Evolutionary conservation across 1,140 invertebrate species (phyloP), one percentile per base, ranked within the genome.

Genomic region (Ips typographus): DNA sequence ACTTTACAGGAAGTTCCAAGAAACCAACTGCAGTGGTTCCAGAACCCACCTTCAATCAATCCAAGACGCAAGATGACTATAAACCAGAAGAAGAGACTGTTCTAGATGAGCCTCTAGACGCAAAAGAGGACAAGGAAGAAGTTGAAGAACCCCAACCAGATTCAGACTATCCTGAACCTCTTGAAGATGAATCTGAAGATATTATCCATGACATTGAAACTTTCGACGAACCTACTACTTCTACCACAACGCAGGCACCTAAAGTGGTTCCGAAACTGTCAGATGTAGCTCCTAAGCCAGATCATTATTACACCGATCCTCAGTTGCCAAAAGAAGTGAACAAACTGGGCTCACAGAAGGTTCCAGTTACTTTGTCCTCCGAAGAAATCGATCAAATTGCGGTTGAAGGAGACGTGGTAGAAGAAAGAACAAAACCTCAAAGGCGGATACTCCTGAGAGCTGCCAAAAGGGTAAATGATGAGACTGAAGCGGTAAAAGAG

Each of bases 241-340:
- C 7, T 8, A 49, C 6, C 22, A 49, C 44, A 49, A 2, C 44
- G 3, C 7, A 49, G 3, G 22, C 7, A 49, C 44, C 44, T 2
- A 56, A 56, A 36, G 7, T 38, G 2, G 22, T 36, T 36, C 2
- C 60, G 49, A 63, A 60, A 65, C 53, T 76, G 8, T 67, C 74
- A 3, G 72, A 77, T 60, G 55, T 74, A n/a, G 68, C 72, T 8
- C 71, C 62, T 4, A 77, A 77, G 72, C 74, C 76, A 8, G 58
- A 69, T 39, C 40, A 63, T 5, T 76, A 72, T 69, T 77, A 71
- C 51, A 68, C 65, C 40, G 76, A 77, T 65, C 59, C 75, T 2
- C 71, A 70, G 6, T 51, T 72, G 37, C 59, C 71, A 37, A 57
- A 44, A 39, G 43, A 58, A 8, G 49, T 72, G 2, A 73, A 74